phyloP scores from a whole-genome alignment of 2,113 vertebrate species.

The Myiagra hebetior region DNA sequence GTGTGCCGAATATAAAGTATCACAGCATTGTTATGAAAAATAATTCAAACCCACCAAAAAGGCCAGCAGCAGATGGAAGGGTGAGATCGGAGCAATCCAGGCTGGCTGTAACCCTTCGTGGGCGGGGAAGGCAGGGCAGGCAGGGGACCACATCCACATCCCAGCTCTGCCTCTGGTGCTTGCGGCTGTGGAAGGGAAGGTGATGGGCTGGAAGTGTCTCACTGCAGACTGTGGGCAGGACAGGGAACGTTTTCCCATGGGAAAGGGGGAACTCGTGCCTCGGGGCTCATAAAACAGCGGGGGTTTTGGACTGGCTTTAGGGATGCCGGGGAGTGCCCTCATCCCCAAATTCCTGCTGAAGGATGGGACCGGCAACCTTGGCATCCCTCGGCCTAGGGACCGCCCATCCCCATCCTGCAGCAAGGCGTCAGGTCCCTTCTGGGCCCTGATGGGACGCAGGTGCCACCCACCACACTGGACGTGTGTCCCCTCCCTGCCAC shows the following conservation, averaged over 20 bases:
- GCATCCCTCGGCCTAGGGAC: no score
- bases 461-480: fast-evolving
- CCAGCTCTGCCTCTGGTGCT: background rate
- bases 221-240: background rate
- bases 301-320: background rate
- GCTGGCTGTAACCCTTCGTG: background rate
- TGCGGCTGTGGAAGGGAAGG: background rate
- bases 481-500: background rate
- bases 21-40: background rate
- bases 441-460: fast-evolving
- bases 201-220: background rate
- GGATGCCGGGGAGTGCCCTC: background rate
- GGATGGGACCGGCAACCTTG: fast-evolving
- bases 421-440: background rate
- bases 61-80: background rate
- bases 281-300: background rate
- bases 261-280: background rate
- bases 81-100: background rate
- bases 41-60: constrained; percentile 35
- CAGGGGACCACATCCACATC: background rate
- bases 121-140: background rate
- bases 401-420: background rate
- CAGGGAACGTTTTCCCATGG: background rate
- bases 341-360: background rate
- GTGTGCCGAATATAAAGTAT: background rate